Conservation (phyloP, 2,888 invertebrate genomes). For the Deilephila porcellus region DNA sequence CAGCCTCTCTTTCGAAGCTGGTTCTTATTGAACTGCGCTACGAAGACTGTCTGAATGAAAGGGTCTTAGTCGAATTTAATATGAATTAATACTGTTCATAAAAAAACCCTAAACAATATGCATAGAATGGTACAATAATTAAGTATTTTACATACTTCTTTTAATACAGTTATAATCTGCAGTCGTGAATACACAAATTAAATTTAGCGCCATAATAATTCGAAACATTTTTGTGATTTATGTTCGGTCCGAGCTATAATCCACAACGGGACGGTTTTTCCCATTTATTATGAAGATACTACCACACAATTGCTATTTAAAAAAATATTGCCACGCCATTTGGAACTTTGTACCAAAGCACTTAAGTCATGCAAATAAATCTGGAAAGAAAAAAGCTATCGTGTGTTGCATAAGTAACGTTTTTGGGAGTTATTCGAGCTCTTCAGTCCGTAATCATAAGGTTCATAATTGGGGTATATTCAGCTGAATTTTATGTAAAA, state of each 20-base stretch:
- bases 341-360: background rate
- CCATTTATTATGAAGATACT: constrained; percentile 17
- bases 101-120: no score
- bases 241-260: background rate
- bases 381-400: background rate
- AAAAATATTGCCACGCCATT: background rate
- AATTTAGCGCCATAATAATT: constrained; percentile 6
- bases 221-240: constrained; percentile 19
- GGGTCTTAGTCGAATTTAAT: no score
- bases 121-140: background rate
- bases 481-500: background rate
- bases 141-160: background rate
- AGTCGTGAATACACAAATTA: background rate
- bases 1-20: no score
- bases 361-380: background rate
- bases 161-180: background rate
- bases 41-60: no score
- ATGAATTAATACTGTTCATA: no score
- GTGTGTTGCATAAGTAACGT: background rate
- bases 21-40: no score
- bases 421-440: background rate
- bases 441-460: background rate
- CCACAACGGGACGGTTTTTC: constrained; percentile 7
- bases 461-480: background rate
- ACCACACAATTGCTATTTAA: background rate